Conservation (phyloP, 2,113 vertebrate species). For the Dermatemys mawii region DNA sequence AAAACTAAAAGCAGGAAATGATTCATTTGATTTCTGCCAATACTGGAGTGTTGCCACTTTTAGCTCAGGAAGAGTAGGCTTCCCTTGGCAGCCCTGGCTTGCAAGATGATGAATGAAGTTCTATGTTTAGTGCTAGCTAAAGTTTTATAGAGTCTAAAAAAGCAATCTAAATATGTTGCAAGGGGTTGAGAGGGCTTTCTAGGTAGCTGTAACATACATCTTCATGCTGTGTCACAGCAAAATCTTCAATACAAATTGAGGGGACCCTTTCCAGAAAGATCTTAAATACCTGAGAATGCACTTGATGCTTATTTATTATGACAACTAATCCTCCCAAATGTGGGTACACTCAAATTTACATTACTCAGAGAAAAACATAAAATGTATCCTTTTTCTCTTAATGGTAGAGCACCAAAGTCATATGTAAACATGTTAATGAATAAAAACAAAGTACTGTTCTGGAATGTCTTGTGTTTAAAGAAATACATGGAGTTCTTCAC, state of each 20-base stretch:
- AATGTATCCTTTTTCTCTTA: slow-evolving; percentile 57
- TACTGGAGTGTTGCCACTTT: slow-evolving; percentile 88
- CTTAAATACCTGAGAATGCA: slow-evolving; percentile 47
- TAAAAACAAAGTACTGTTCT: background rate
- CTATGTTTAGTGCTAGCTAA: slow-evolving; percentile 90
- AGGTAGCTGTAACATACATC: slow-evolving; percentile 68
- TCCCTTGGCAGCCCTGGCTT: slow-evolving; percentile 85
- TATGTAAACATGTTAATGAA: background rate
- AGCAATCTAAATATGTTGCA: slow-evolving; percentile 80
- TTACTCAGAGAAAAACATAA: slow-evolving; percentile 47
- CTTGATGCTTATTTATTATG: slow-evolving; percentile 39
- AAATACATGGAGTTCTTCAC: background rate
- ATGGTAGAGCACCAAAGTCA: slow-evolving; percentile 55
- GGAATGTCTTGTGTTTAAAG: background rate
- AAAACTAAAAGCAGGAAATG: slow-evolving; percentile 90
- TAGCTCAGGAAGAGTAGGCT: slow-evolving; percentile 92
- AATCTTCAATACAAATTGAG: slow-evolving; percentile 55
- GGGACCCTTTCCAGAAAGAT: slow-evolving; percentile 36
- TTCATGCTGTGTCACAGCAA: slow-evolving; percentile 69
- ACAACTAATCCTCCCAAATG: slow-evolving; percentile 30
- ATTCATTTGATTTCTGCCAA: slow-evolving; percentile 92
- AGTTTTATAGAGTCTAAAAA: slow-evolving; percentile 88
- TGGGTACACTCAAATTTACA: slow-evolving; percentile 7
- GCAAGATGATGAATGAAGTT: slow-evolving; percentile 93
- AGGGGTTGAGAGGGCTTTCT: slow-evolving; percentile 69